Conservation (phyloP, 2,888 invertebrate genomes). For the Oscheius sp. region DNA sequence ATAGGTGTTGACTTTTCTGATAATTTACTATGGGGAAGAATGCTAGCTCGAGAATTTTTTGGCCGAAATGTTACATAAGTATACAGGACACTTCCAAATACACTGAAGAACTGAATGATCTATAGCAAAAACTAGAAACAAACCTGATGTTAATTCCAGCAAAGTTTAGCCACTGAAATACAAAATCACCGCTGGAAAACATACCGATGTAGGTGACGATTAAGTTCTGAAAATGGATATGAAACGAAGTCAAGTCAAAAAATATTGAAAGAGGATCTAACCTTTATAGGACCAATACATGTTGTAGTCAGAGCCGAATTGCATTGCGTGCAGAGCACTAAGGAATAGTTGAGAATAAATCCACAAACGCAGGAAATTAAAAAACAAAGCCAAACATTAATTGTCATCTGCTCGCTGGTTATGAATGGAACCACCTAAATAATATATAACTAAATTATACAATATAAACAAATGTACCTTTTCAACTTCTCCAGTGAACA, state of each 20-base stretch:
- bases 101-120: conserved; percentile 63
- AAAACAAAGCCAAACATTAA: conserved; percentile 77
- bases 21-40: too few species aligned
- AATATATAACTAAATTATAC: neutral
- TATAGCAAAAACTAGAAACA: neutral
- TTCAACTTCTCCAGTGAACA: conserved; percentile 73
- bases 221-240: conserved; percentile 80
- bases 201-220: conserved; percentile 96
- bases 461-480: conserved; percentile 65
- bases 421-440: conserved; percentile 56
- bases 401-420: conserved; percentile 61
- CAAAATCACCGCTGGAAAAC: conserved; percentile 98
- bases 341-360: conserved; percentile 92
- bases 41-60: conserved; percentile 36
- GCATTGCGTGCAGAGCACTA: conserved; percentile 92
- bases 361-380: conserved; percentile 93
- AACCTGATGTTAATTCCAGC: conserved; percentile 85
- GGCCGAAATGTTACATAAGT: conserved; percentile 73
- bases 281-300: conserved; percentile 94
- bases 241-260: neutral
- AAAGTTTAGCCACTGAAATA: conserved; percentile 93
- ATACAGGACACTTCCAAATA: conserved; percentile 73
- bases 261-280: conserved; percentile 59
- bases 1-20: too few species aligned
- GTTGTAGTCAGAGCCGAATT: conserved; percentile 98